Percentiles rank a stretch among this genome's conserved stretches.
Evolutionary conservation across 2,113 vertebrate species (phyloP).

Genomic region (Colaptes auratus): DNA sequence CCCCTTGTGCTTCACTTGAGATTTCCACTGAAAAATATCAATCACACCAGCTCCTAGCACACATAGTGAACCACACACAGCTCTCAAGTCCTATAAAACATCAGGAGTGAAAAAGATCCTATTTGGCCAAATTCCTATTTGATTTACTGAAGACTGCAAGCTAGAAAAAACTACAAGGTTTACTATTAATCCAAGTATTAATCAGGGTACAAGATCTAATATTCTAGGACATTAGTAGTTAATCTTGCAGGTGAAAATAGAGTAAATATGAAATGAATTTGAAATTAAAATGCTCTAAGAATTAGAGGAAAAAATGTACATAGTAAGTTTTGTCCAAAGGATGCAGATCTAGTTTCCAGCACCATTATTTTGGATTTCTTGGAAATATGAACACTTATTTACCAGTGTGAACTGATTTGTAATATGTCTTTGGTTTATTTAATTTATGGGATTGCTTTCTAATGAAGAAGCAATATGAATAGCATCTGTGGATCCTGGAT

Average conservation of each 20-base stretch:
- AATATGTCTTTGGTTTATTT: not conserved
- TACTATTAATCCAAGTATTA: not conserved
- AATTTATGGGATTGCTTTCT: not conserved
- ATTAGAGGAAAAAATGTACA: not conserved
- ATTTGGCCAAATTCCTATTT: slow-evolving; percentile 76
- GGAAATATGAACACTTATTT: not conserved
- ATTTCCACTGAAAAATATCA: slow-evolving; percentile 77
- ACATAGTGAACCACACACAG: slow-evolving; percentile 76
- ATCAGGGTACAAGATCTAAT: not conserved
- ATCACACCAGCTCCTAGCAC: slow-evolving; percentile 79
- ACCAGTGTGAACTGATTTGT: not conserved
- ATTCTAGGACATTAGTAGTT: not conserved
- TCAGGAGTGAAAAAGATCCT: slow-evolving; percentile 68
- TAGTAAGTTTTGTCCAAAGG: not conserved
- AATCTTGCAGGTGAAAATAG: not conserved
- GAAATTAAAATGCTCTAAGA: not conserved
- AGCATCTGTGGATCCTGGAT: not conserved
- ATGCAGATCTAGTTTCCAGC: not conserved
- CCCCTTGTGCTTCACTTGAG: slow-evolving; percentile 66
- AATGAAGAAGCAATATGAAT: not conserved
- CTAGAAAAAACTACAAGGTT: slow-evolving; percentile 73
- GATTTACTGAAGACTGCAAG: slow-evolving; percentile 62
- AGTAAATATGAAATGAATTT: not conserved
- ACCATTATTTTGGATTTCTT: not conserved
- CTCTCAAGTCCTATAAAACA: slow-evolving; percentile 72